These are phyloP conservation scores for Apis florea DNA, from an alignment of 1,140 invertebrate genomes.

Conservation along the genomic window DNA sequence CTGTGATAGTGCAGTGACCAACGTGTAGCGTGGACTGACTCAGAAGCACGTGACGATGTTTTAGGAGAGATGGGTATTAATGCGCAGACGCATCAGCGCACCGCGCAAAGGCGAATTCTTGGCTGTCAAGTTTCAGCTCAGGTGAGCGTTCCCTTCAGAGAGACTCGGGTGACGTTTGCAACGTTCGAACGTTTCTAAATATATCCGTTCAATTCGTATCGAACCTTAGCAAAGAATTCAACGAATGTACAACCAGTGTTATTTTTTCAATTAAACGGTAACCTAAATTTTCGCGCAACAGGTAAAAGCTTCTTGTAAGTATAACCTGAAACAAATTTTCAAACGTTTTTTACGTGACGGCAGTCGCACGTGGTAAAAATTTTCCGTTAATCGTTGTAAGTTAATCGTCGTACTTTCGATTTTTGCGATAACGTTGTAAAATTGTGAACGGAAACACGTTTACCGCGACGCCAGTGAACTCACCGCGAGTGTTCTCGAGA, in stretches of 20 bases:
- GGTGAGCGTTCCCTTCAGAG: slow-evolving; percentile 42
- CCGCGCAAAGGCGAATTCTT: slow-evolving; percentile 50
- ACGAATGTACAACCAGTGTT: background rate
- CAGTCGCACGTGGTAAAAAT: slow-evolving; percentile 7
- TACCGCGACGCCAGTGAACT: background rate
- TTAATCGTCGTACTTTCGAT: too few species aligned
- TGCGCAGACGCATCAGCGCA: slow-evolving; percentile 44
- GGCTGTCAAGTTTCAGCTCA: slow-evolving; percentile 46
- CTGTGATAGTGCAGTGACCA: background rate
- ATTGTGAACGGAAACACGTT: background rate
- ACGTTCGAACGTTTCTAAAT: slow-evolving; percentile 28
- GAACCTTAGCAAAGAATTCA: background rate
- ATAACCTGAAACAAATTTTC: background rate
- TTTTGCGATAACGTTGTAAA: background rate
- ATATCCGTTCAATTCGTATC: slow-evolving; percentile 4
- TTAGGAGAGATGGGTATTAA: slow-evolving; percentile 39
- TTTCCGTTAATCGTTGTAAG: background rate
- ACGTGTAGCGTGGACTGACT: slow-evolving; percentile 26
- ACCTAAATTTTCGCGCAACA: background rate
- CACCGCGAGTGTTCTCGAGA: background rate
- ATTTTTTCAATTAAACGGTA: slow-evolving; percentile 2
- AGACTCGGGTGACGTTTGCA: slow-evolving; percentile 40
- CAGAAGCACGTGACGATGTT: slow-evolving; percentile 43
- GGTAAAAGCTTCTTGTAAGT: background rate
- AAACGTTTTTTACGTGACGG: background rate